These are phyloP conservation scores for Nematostella vectensis DNA, from an alignment of 92 coral and sea anemone species.

Conservation along the genomic window DNA sequence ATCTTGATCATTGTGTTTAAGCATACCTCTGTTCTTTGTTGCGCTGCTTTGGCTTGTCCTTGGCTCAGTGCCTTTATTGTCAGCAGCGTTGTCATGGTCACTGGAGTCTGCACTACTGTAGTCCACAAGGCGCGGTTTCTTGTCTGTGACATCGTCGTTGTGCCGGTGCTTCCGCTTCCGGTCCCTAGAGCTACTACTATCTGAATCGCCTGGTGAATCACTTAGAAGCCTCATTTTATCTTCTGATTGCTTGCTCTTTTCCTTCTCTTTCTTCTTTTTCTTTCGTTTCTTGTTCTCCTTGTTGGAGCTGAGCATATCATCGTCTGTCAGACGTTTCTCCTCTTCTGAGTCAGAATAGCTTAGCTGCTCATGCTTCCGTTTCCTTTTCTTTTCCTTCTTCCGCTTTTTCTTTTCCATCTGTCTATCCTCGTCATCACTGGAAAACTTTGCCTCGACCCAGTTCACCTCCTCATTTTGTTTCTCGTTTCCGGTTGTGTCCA, in stretches of 20 bases:
- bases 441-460: slow-evolving; percentile 10
- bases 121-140: slow-evolving; percentile 45
- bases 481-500: slow-evolving; percentile 11
- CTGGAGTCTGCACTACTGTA: slow-evolving; percentile 42
- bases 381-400: slow-evolving; percentile 50
- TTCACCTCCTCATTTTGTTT: slow-evolving; percentile 39
- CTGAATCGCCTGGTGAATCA: slow-evolving; percentile 3
- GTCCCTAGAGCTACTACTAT: slow-evolving; percentile 8
- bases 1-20: too few relatives aligned
- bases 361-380: slow-evolving; percentile 30
- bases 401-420: slow-evolving; percentile 25
- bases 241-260: slow-evolving; percentile 12
- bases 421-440: slow-evolving; percentile 6
- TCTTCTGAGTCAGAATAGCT: slow-evolving; percentile 3
- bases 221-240: slow-evolving; percentile 26
- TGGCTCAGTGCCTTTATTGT: not conserved
- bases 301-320: slow-evolving; percentile 16
- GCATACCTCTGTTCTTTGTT: too few relatives aligned
- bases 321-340: slow-evolving; percentile 5
- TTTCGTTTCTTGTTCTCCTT: slow-evolving; percentile 25
- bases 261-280: slow-evolving; percentile 19
- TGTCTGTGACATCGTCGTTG: slow-evolving; percentile 16
- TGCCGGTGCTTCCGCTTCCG: slow-evolving; percentile 37
- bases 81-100: slow-evolving; percentile 10
- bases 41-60: too few relatives aligned